Conservation (phyloP, 1,140 invertebrate genomes). For the Phymorhynchus buccinoides region DNA sequence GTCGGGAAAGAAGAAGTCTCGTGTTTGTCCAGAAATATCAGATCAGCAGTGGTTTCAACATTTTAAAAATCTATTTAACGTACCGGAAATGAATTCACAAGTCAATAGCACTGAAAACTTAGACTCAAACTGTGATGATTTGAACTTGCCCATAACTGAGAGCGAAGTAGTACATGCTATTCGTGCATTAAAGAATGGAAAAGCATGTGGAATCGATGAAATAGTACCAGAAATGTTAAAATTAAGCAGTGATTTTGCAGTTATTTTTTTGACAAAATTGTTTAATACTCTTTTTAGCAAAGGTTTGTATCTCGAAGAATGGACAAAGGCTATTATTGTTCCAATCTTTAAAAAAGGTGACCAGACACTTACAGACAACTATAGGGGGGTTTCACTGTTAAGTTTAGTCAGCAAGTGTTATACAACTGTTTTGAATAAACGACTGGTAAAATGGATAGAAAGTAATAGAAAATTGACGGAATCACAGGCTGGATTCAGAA, state of each 20-base stretch:
- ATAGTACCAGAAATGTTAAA: conserved; percentile 2
- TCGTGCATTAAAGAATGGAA: background rate
- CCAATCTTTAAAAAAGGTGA: conserved; percentile 29
- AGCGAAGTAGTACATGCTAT: no score
- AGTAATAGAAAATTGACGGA: background rate
- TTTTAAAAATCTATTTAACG: no score
- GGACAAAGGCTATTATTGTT: conserved; percentile 25
- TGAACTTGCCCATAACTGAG: no score
- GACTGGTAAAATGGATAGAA: background rate
- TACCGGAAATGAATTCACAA: no score
- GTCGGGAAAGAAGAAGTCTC: no score
- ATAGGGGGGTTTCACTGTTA: conserved; percentile 24
- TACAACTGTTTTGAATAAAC: background rate
- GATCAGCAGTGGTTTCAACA: no score
- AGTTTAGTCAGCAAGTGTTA: conserved; percentile 5
- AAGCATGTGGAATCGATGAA: background rate
- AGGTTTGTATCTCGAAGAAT: conserved; percentile 24
- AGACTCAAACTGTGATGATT: no score
- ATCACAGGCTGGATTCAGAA: background rate
- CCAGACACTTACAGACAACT: conserved; percentile 1
- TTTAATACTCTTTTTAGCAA: conserved; percentile 16
- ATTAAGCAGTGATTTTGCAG: background rate
- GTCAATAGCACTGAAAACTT: no score
- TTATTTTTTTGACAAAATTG: background rate
- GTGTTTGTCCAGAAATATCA: no score